Base-by-base conservation (phyloP, 2,888 invertebrate species). In the Oscheius sp. region DNA sequence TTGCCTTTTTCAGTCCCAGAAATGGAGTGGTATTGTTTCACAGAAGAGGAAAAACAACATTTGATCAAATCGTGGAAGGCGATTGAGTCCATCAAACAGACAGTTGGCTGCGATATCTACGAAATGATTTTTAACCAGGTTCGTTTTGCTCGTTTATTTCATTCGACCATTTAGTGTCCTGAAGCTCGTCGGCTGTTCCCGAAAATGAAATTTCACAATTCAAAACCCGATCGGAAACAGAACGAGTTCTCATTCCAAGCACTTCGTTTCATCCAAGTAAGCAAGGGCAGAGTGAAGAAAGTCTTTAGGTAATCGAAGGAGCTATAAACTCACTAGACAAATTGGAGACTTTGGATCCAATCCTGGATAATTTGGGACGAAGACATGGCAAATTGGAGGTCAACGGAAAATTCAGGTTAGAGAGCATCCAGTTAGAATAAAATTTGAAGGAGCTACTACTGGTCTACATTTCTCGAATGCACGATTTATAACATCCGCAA, bases 41-140 rank as follows among this genome's bases (percentile, higher is more conserved):
- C 77, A 6, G 46, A 72, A 8, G 75, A 76, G 25, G 81, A 82
- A 66, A 81, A 79, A 65, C 66, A 72, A 23, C 70, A 74, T 58
- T 65, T 83, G 12, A 74, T 70, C 46, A 70, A 73, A 29, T 69
- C 78, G 2, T 79, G 79, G 79, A 69, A 48, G 17, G 50, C 74
- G 0, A 67, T 79, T 6, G 76, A 79, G 37, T 68, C 71, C 3
- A 70, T 69, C 23, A 79, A 79, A 67, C 75, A 76, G 52, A 63
- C 67, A 29, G 69, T 78, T 15, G 79, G 74, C 5, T 75, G 78
- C 48, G 78, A 79, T 64, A 82, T 81, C 25, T 83, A 83, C 66
- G 77, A 79, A 48, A 83, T 83, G 83, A 83, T 83, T 48, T 83
- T 83, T 72, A 81, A 83, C 70, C 83, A 83, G 81, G 83, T 82